phyloP scores from a whole-genome alignment of 2,888 invertebrate species.

The Campoletis raptor region DNA sequence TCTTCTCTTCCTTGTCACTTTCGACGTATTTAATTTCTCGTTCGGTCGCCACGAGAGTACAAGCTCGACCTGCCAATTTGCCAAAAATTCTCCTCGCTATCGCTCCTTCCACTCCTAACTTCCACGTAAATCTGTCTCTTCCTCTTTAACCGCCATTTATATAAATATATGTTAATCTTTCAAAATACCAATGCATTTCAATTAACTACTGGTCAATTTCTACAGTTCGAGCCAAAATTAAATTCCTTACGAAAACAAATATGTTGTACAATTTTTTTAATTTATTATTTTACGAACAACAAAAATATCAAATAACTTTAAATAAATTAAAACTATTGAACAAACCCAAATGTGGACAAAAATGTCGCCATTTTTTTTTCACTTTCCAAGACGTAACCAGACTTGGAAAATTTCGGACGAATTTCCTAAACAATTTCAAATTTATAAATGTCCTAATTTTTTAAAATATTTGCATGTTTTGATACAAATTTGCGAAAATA shows the following conservation, averaged over 20 bases:
- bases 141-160: slow-evolving; percentile 2
- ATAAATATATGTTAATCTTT: background rate
- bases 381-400: too few species aligned
- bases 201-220: background rate
- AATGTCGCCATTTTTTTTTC: too few species aligned
- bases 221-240: background rate
- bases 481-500: too few species aligned
- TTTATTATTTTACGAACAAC: too few species aligned
- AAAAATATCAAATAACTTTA: too few species aligned
- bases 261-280: too few species aligned
- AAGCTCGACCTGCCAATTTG: slow-evolving; percentile 68
- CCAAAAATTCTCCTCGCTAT: slow-evolving; percentile 63
- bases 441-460: too few species aligned
- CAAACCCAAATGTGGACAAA: too few species aligned
- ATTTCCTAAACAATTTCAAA: too few species aligned
- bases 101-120: slow-evolving; percentile 21
- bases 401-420: too few species aligned
- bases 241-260: background rate
- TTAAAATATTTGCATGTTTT: too few species aligned
- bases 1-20: slow-evolving; percentile 19
- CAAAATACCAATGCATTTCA: background rate
- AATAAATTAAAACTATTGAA: too few species aligned
- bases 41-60: slow-evolving; percentile 62
- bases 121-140: background rate
- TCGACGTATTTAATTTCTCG: slow-evolving; percentile 52